Conservation (phyloP, 2,797 vertebrate genomes). For the Galago senegalensis region DNA sequence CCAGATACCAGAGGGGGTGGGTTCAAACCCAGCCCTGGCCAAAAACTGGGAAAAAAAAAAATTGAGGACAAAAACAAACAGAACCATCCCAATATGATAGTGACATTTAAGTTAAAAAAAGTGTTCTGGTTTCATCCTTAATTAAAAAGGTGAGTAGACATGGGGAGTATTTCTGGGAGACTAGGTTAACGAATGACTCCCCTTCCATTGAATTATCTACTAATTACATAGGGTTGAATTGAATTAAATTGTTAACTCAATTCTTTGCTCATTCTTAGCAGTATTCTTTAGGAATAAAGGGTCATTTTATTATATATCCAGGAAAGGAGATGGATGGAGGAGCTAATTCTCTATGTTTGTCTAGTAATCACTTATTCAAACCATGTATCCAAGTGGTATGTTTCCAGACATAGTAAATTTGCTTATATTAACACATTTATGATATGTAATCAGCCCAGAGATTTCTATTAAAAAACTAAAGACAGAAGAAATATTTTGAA, state of each 20-base stretch:
- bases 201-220: not conserved
- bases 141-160: not conserved
- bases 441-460: not conserved
- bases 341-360: conserved; percentile 15
- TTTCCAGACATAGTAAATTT: conserved; percentile 21
- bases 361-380: not conserved
- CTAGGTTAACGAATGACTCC: not conserved
- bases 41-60: not conserved
- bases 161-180: not conserved
- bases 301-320: conserved; percentile 15
- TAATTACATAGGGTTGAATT: not conserved
- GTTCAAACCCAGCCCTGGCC: too few relatives aligned
- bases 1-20: too few relatives aligned
- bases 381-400: not conserved
- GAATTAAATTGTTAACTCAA: not conserved
- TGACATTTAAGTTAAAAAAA: not conserved
- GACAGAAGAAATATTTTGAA: conserved; percentile 14
- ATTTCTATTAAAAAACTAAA: not conserved
- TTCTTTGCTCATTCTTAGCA: not conserved
- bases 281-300: conserved; percentile 4
- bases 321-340: conserved; percentile 11
- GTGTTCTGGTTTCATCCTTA: not conserved
- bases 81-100: not conserved
- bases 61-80: not conserved
- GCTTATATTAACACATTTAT: not conserved